These are phyloP conservation scores for Ameiurus melas DNA, from an alignment of 2,113 vertebrate genomes.

Conservation along the genomic window DNA sequence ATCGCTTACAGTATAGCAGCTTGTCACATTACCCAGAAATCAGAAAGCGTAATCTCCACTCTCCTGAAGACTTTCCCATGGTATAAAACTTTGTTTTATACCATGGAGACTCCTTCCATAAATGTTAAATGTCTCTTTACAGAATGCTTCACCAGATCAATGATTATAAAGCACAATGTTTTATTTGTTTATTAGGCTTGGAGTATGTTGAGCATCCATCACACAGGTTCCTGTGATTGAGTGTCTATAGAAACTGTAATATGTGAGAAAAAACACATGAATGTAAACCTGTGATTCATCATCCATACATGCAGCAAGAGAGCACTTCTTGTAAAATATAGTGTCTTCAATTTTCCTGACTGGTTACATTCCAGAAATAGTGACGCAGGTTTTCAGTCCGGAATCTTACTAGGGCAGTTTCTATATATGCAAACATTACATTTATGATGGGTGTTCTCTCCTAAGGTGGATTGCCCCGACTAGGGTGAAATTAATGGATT, in stretches of 20 bases:
- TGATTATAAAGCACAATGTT: not conserved
- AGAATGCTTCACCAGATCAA: not conserved
- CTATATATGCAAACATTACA: not conserved
- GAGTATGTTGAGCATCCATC: too few species aligned
- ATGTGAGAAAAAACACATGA: not conserved
- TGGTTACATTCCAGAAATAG: not conserved
- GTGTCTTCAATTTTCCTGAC: not conserved
- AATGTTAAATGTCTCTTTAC: not conserved
- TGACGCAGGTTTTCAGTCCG: not conserved
- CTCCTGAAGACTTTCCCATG: not conserved
- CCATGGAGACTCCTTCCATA: not conserved
- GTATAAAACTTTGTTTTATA: not conserved
- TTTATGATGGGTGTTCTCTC: not conserved
- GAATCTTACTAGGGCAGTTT: slow-evolving; percentile 2
- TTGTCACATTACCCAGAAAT: not conserved
- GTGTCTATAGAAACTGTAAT: too few species aligned
- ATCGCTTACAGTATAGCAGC: not conserved
- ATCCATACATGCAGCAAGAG: not conserved
- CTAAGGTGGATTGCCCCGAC: not conserved
- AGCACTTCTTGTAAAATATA: not conserved
- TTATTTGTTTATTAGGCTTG: too few species aligned
- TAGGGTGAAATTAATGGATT: not conserved
- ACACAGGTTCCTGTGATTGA: too few species aligned
- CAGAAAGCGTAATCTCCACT: not conserved
- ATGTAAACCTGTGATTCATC: not conserved